Evolutionary conservation across 2,113 vertebrate species (phyloP), one percentile per base, ranked within the genome.

Genomic region (Nibea albiflora): DNA sequence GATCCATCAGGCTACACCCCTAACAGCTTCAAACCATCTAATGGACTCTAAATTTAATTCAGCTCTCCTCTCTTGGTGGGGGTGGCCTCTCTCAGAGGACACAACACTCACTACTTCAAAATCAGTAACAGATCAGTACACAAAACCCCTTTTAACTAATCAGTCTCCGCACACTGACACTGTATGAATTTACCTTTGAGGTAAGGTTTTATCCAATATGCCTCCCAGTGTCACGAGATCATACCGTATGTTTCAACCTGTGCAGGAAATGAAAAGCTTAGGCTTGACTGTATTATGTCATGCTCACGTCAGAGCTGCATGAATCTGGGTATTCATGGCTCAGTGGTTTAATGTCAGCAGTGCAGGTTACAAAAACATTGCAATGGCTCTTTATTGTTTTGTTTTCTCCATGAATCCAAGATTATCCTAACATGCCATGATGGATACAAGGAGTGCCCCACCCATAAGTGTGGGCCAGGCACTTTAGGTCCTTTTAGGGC

Each of bases 21-120:
- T 83, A 90, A 90, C 70, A 87, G 80, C 74, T 79, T 76, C 58
- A 84, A 88, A 76, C 58, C 39, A 52, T 77, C 80, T 93, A 94
- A 94, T 91, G 87, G 91, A 90, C 82, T 91, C 70, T 78, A 85
- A 94, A 93, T 90, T 85, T 35, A 88, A 94, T 94, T 89, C 72
- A 80, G 63, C 81, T 72, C 79, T 83, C 31, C 31, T 35, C 31
- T 35, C 31, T 73, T 52, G 60, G 82, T n/a, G 53, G 24, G 73
- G 60, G 2, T 19, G 50, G 67, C 22, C 24, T 80, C 73, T 80
- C 35, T 84, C 66, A 76, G n/a, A 78, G 78, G 71, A 19, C 52
- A 68, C 39, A 66, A 16, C 57, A 22, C 63, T 77, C 22, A 26
- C 63, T 19, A 52, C 75, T 52, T 62, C 28, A 54, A 46, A 35